Evolutionary conservation across 2,113 vertebrate genomes (phyloP), one percentile per base, ranked within the genome.

Genomic region (Oreocharis arfaki): DNA sequence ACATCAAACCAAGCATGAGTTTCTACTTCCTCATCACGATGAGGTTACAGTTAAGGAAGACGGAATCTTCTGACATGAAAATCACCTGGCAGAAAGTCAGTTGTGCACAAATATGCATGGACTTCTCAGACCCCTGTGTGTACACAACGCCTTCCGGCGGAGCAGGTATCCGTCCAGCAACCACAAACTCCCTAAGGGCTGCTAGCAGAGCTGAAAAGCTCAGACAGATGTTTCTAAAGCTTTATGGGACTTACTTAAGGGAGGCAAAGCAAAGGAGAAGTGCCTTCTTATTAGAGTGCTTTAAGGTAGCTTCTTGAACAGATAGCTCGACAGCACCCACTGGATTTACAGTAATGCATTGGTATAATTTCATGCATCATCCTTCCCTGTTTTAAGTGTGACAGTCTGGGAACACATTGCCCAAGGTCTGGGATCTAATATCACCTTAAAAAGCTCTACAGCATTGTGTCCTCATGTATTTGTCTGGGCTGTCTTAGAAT

Each of bases 351-450:
- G 73, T 42, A 50, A 2, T 4, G 49, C 30, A 39, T 17, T 9
- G 15, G 11, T 24, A 0, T 3, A 22, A 57, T 1, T 26, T 27
- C 24, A 47, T 1, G 6, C 17, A 44, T 37, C 1, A 2, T 6
- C 26, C 20, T 17, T 12, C 30, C 39, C 75, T 20, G 5, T 42
- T 3, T 83, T 35, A 30, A 53, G 18, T 16, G 61, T 9, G 44
- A 33, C 21, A 46, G 27, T 64, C 52, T 50, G 47, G 30, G 41
- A 37, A 14, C 37, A 57, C 28, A 1, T 1, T 30, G 24, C 23
- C 60, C 78, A 50, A 55, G 23, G 65, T 11, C 61, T 87, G 71
- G 30, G 41, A 7, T 52, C 65, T 19, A 19, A 53, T 16, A 67
- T 11, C 41, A 39, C 67, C 14, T 6, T 5, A 24, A 27, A 49